Evolutionary conservation across 2,888 invertebrate genomes (phyloP).

Genomic region (Timema podura): DNA sequence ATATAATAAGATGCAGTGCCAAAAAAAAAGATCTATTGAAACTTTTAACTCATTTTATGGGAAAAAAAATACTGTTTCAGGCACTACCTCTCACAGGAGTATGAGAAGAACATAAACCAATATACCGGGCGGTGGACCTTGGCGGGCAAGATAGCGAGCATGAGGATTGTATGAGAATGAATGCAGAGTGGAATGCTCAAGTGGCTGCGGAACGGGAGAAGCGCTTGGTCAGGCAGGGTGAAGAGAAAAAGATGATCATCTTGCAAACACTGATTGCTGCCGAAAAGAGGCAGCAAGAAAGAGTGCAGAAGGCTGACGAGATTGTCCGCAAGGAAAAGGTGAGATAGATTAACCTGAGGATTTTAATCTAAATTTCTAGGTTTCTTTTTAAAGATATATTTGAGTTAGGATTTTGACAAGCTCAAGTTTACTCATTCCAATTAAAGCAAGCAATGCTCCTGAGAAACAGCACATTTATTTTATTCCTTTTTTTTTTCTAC

Average conservation of each 20-base stretch:
- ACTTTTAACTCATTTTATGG: background rate
- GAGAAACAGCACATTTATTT: too few relatives aligned
- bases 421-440: too few relatives aligned
- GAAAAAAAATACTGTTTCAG: slow-evolving; percentile 30
- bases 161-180: slow-evolving; percentile 54
- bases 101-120: slow-evolving; percentile 40
- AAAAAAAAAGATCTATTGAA: too few relatives aligned
- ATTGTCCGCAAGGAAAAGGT: slow-evolving; percentile 51
- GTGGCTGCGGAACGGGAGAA: slow-evolving; percentile 56
- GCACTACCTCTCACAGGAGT: slow-evolving; percentile 40
- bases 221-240: slow-evolving; percentile 53
- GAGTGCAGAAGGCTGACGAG: slow-evolving; percentile 37
- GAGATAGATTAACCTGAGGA: slow-evolving; percentile 14
- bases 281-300: slow-evolving; percentile 34
- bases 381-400: too few relatives aligned
- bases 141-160: slow-evolving; percentile 66
- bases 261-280: slow-evolving; percentile 27
- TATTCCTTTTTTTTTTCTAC: too few relatives aligned
- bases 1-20: too few relatives aligned
- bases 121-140: slow-evolving; percentile 44
- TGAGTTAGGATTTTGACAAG: too few relatives aligned
- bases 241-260: slow-evolving; percentile 39
- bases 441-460: too few relatives aligned
- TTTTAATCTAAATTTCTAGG: too few relatives aligned
- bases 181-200: slow-evolving; percentile 67